A percentile compares a stretch with the other conserved stretches of the same genome.
These are phyloP conservation scores for Leucophenga varia DNA, from an alignment of 1,140 invertebrate species.

Conservation along the genomic window DNA sequence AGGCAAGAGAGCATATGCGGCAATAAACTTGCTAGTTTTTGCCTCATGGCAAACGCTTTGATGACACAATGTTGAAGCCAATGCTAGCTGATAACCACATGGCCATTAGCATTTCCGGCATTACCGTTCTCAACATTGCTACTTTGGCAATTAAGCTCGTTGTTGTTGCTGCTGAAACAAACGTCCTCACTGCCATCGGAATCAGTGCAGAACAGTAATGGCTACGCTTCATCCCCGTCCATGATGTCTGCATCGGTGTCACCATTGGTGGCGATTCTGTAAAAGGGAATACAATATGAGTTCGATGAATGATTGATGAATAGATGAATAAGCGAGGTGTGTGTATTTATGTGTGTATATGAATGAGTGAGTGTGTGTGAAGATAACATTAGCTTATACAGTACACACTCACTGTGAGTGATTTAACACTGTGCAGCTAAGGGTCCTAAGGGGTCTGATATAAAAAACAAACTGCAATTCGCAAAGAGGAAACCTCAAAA, in stretches of 20 bases:
- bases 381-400: too few species aligned
- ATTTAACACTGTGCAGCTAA: too few species aligned
- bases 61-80: constrained; percentile 15
- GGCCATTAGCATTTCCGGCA: constrained; percentile 7
- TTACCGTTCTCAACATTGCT: constrained; percentile 23
- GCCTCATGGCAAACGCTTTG: constrained; percentile 11
- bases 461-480: too few species aligned
- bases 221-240: constrained; percentile 51
- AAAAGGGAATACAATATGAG: constrained; percentile 18
- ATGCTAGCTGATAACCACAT: constrained; percentile 48
- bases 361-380: too few species aligned
- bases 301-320: constrained; percentile 13
- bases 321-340: too few species aligned
- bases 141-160: constrained; percentile 31
- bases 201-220: constrained; percentile 53
- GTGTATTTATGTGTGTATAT: too few species aligned
- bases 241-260: constrained; percentile 36
- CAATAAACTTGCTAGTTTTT: too few species aligned
- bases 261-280: constrained; percentile 36
- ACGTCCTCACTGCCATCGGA: constrained; percentile 45
- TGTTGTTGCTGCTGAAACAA: constrained; percentile 37
- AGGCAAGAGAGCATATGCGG: too few species aligned
- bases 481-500: too few species aligned
- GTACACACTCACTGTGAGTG: too few species aligned
- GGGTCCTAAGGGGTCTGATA: too few species aligned